Conservation (phyloP, 2,797 vertebrate genomes). For the Peromyscus melanophrys region DNA sequence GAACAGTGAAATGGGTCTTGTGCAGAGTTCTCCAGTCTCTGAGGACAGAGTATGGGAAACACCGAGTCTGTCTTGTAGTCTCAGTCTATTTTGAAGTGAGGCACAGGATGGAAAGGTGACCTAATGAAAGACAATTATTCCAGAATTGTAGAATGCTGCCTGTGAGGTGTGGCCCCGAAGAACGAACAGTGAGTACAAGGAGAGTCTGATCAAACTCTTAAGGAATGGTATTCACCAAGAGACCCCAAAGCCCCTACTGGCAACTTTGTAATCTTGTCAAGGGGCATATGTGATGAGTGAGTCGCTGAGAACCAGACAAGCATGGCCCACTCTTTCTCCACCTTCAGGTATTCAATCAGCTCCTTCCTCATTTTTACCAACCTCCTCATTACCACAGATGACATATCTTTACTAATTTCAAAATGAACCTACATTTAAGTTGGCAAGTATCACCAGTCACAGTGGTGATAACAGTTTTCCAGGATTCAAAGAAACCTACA, state of each 20-base stretch:
- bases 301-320: conserved; percentile 77
- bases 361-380: neutral
- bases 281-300: conserved; percentile 73
- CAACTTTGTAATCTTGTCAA: conserved; percentile 69
- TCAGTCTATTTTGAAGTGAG: neutral
- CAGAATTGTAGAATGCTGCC: neutral
- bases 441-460: neutral
- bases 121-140: neutral
- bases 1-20: fast-evolving
- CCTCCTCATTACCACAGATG: neutral
- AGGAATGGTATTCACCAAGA: neutral
- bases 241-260: conserved; percentile 61
- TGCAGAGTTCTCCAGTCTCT: fast-evolving
- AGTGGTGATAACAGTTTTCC: neutral
- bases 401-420: neutral
- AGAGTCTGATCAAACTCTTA: neutral
- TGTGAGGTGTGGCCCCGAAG: neutral
- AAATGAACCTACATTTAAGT: neutral
- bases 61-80: neutral
- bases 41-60: too few species aligned
- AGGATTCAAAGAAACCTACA: neutral
- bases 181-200: neutral
- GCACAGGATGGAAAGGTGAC: neutral
- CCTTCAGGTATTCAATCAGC: neutral
- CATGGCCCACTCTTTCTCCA: conserved; percentile 54